Conservation (phyloP, 2,888 invertebrate genomes). For the Craniophora ligustri region DNA sequence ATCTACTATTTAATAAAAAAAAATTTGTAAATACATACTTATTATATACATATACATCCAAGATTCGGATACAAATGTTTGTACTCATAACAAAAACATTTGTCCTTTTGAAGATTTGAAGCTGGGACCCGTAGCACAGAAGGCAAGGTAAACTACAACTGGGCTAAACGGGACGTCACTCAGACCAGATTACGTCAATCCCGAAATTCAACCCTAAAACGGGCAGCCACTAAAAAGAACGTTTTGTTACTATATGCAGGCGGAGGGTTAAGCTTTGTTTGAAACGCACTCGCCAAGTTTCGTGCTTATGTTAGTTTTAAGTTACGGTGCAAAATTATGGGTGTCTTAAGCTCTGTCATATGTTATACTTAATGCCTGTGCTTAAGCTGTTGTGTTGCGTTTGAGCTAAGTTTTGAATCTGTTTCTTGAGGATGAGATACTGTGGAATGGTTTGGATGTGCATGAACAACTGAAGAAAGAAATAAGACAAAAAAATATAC, state of each 20-base stretch:
- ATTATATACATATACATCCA: too few relatives aligned
- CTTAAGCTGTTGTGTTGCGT: conserved; percentile 13
- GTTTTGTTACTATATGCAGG: conserved; percentile 52
- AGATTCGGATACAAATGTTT: too few relatives aligned
- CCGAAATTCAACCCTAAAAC: conserved; percentile 24
- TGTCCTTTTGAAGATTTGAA: too few relatives aligned
- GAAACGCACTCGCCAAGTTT: conserved; percentile 47
- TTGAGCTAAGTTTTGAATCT: conserved; percentile 13
- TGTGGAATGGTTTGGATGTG: too few relatives aligned
- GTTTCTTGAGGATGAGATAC: background rate
- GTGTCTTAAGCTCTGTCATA: conserved; percentile 51
- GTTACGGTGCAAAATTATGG: conserved; percentile 51
- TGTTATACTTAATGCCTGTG: conserved; percentile 40
- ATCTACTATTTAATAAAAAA: too few relatives aligned
- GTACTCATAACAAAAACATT: too few relatives aligned
- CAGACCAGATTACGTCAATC: conserved; percentile 34
- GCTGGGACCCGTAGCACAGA: too few relatives aligned
- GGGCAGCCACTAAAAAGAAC: conserved; percentile 39
- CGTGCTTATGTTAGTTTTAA: conserved; percentile 42
- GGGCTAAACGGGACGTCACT: too few relatives aligned
- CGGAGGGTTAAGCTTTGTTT: conserved; percentile 46
- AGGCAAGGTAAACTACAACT: too few relatives aligned
- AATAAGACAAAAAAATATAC: too few relatives aligned
- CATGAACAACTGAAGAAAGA: too few relatives aligned
- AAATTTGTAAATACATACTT: too few relatives aligned